These are phyloP conservation scores for Burhinus bistriatus DNA, from an alignment of 2,113 vertebrate species.

Conservation along the genomic window DNA sequence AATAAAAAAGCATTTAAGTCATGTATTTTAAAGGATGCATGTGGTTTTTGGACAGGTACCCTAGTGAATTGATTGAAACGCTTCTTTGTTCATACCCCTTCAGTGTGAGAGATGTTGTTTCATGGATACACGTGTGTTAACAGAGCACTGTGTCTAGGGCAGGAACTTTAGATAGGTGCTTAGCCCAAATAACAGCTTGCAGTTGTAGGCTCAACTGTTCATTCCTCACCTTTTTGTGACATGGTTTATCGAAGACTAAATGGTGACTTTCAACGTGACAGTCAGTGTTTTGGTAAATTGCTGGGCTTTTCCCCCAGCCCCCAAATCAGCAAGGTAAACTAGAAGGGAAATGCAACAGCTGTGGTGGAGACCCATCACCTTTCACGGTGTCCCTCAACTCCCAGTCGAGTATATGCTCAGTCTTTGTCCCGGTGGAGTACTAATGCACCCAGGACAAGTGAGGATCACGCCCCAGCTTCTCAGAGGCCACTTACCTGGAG, in stretches of 20 bases:
- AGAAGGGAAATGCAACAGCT: not conserved
- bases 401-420: too few relatives aligned
- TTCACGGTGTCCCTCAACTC: not conserved
- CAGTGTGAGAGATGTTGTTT: not conserved
- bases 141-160: not conserved
- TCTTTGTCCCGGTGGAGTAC: not conserved
- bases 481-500: not conserved
- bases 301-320: not conserved
- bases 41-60: not conserved
- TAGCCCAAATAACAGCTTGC: not conserved
- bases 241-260: not conserved
- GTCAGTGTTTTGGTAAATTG: not conserved
- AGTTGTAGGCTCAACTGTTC: not conserved
- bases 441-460: too few relatives aligned
- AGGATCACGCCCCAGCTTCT: not conserved
- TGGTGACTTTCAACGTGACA: not conserved
- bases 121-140: rapidly evolving
- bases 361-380: not conserved
- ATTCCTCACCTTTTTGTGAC: not conserved
- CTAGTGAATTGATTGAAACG: not conserved
- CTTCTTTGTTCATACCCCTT: not conserved
- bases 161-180: not conserved
- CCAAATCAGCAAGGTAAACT: not conserved
- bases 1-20: not conserved
- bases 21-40: not conserved